Conservation (phyloP, 2,797 vertebrate genomes). For the Avahi laniger region DNA sequence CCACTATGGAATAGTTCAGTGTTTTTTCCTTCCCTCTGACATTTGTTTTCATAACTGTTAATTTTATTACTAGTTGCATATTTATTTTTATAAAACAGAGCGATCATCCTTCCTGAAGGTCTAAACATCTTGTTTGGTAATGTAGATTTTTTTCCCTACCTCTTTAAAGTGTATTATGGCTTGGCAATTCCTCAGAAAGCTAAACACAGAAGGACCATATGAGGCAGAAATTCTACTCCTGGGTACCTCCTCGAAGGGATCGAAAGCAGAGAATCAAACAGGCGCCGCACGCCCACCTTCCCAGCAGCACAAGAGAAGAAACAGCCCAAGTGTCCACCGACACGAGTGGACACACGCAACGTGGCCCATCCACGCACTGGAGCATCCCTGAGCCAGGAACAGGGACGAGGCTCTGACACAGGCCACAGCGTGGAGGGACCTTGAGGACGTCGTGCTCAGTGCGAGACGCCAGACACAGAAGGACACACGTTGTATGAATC, state of each 20-base stretch:
- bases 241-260: neutral
- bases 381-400: neutral
- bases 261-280: neutral
- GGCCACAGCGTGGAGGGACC: neutral
- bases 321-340: neutral
- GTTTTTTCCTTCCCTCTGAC: neutral
- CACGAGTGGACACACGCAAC: neutral
- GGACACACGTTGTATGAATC: neutral
- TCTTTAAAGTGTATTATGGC: neutral
- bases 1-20: fast-evolving
- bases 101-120: neutral
- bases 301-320: neutral
- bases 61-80: neutral
- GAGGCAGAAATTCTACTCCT: neutral
- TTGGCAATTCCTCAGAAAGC: neutral
- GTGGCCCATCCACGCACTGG: neutral
- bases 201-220: neutral
- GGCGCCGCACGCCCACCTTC: neutral
- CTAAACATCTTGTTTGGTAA: neutral
- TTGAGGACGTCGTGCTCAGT: neutral
- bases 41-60: neutral
- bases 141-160: neutral
- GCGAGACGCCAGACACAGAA: neutral
- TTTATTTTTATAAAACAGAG: neutral
- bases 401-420: neutral